A percentile compares a stretch with the other conserved stretches of the same genome.
Evolutionary conservation across 2,888 invertebrate genomes (phyloP).

Genomic region (Arrhopalites spinosus): DNA sequence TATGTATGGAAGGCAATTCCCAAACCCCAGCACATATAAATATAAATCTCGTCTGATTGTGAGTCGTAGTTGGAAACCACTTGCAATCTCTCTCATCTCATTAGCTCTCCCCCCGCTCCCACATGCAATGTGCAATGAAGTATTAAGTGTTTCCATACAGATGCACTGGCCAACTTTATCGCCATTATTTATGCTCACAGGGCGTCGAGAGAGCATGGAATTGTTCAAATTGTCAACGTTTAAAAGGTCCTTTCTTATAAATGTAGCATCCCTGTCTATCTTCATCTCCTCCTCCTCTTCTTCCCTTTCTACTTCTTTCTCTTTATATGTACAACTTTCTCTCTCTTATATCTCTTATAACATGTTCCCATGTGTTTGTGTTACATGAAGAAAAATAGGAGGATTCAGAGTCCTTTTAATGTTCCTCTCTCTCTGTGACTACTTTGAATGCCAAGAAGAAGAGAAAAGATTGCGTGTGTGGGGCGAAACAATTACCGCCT

Average conservation of each 20-base stretch:
- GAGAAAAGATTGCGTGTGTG: not conserved
- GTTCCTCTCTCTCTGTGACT: not conserved
- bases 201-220: conserved; percentile 17
- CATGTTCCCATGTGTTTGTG: no score
- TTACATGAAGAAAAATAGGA: no score
- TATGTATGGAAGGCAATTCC: conserved; percentile 9
- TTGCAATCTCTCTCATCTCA: conserved; percentile 44
- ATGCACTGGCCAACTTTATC: conserved; percentile 29
- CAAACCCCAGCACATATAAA: conserved; percentile 29
- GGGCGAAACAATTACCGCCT: conserved; percentile 17
- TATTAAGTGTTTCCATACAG: conserved; percentile 29
- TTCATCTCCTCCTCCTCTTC: not conserved
- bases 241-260: conserved; percentile 12
- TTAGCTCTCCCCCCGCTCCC: conserved; percentile 37
- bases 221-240: conserved; percentile 26
- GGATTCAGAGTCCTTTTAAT: no score
- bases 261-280: not conserved
- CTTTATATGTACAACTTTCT: no score
- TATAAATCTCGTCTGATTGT: conserved; percentile 37
- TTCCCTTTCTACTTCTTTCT: not conserved
- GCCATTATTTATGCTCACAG: conserved; percentile 27
- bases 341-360: no score
- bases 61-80: conserved; percentile 34
- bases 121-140: conserved; percentile 34
- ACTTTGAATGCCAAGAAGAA: conserved; percentile 3